phyloP scores from a whole-genome alignment of 2,113 vertebrate genomes.

The Redunca redunca region DNA sequence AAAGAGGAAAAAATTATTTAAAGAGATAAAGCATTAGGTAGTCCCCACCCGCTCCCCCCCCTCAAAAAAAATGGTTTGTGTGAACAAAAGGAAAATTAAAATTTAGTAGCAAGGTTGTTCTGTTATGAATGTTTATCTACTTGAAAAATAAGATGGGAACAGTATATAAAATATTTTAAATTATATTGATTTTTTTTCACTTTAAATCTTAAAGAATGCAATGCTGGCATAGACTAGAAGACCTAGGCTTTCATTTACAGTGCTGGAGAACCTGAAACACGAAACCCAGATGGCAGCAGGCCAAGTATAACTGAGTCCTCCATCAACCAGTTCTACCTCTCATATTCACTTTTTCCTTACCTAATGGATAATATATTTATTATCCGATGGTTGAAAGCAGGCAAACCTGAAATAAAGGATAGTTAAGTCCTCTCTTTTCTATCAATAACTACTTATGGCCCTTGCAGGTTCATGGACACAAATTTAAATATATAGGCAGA shows the following conservation, averaged over 20 bases:
- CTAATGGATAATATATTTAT: not conserved
- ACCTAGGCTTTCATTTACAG: not conserved
- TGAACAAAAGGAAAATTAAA: not conserved
- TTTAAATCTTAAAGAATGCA: not conserved
- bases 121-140: not conserved
- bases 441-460: not conserved
- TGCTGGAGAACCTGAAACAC: not conserved
- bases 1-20: not conserved
- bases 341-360: not conserved
- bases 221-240: not conserved
- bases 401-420: not conserved
- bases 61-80: not conserved
- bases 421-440: not conserved
- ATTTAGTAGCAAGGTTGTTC: not conserved
- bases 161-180: not conserved
- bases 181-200: not conserved
- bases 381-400: not conserved
- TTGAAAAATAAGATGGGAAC: not conserved
- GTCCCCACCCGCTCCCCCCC: not conserved
- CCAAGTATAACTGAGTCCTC: not conserved
- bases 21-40: not conserved
- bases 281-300: not conserved
- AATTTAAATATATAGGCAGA: conserved; percentile 27
- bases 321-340: not conserved
- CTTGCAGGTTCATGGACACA: not conserved